These are phyloP conservation scores for Clinocottus analis DNA, from an alignment of 2,113 vertebrate species.

Conservation along the genomic window DNA sequence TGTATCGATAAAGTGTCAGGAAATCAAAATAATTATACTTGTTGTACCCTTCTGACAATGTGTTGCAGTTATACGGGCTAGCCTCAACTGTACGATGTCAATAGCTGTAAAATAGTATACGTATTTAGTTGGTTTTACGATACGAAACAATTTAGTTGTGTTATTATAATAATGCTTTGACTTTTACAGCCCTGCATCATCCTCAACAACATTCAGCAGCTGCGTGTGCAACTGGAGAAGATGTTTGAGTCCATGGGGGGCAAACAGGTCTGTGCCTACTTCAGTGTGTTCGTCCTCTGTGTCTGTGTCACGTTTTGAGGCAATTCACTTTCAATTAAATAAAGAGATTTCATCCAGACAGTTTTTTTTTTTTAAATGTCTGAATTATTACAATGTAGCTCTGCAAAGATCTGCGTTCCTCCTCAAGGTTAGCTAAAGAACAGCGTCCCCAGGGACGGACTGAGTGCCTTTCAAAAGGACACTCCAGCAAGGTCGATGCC, in stretches of 20 bases:
- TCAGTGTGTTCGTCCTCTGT: not conserved
- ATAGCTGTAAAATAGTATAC: not conserved
- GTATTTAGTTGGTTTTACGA: not conserved
- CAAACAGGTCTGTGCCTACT: constrained; percentile 88
- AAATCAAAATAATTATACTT: constrained; percentile 46
- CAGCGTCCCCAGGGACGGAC: not conserved
- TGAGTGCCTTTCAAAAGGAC: constrained; percentile 28
- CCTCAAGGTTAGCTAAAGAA: not conserved
- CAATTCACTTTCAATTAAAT: constrained; percentile 42
- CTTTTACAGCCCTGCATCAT: constrained; percentile 91
- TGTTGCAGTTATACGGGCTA: constrained; percentile 20
- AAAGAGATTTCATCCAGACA: not conserved
- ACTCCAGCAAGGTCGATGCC: too few species aligned
- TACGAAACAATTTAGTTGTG: not conserved
- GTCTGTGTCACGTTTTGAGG: constrained; percentile 9
- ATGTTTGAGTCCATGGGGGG: constrained; percentile 99
- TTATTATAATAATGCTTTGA: not conserved
- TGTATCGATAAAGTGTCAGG: constrained; percentile 55
- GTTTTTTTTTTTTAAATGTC: not conserved
- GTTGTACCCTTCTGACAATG: not conserved
- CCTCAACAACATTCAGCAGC: constrained; percentile 97
- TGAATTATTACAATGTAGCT: constrained; percentile 5
- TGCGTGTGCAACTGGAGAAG: constrained; percentile 97
- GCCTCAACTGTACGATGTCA: not conserved
- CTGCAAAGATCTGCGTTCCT: not conserved